Conservation (phyloP, 1,140 invertebrate genomes). For the Cyphomyrmex costatus region DNA sequence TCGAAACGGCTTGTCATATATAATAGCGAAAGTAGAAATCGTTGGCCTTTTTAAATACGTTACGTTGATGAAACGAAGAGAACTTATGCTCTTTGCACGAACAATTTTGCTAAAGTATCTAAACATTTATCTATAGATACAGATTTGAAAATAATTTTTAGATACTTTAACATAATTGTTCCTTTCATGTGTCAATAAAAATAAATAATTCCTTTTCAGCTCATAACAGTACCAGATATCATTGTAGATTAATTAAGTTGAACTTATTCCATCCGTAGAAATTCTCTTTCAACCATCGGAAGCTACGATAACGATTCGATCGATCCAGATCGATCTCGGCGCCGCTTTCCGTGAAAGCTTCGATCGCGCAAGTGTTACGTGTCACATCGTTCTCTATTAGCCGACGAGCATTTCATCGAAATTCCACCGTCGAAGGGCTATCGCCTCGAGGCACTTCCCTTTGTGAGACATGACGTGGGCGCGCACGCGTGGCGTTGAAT, state of each 20-base stretch:
- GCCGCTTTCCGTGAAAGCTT: neutral
- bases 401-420: constrained; percentile 54
- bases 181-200: neutral
- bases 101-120: too few relatives aligned
- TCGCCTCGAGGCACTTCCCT: constrained; percentile 65
- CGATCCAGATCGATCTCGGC: neutral
- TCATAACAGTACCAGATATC: too few relatives aligned
- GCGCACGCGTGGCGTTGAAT: constrained; percentile 68
- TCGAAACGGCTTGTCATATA: neutral
- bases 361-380: neutral
- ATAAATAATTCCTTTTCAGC: neutral
- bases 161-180: too few relatives aligned
- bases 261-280: constrained; percentile 13
- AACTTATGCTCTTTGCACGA: neutral
- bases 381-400: constrained; percentile 25
- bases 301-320: constrained; percentile 8
- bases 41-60: neutral
- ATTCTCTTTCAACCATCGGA: constrained; percentile 8
- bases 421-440: constrained; percentile 64
- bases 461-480: constrained; percentile 65
- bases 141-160: too few relatives aligned
- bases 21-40: constrained; percentile 10
- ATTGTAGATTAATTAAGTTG: too few relatives aligned
- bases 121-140: too few relatives aligned
- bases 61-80: neutral